A percentile compares a stretch with the other conserved stretches of the same genome.
phyloP scores from a whole-genome alignment of 2,113 vertebrate species.

The Sander vitreus region DNA sequence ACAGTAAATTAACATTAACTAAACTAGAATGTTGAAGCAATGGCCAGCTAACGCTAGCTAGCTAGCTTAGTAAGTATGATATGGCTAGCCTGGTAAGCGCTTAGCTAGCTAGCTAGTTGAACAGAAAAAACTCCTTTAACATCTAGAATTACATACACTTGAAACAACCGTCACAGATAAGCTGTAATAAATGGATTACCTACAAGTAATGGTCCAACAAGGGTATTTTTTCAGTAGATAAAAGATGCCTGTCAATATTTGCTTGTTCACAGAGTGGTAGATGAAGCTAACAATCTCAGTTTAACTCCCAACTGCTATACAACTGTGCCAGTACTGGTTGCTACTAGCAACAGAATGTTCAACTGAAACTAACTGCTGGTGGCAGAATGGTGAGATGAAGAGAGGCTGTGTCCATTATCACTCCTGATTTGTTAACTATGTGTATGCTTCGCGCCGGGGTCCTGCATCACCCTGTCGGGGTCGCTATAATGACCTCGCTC shows the following conservation, averaged over 20 bases:
- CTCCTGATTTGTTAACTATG: not conserved
- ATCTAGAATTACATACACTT: not conserved
- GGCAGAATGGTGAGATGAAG: not conserved
- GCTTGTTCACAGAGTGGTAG: not conserved
- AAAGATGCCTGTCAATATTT: not conserved
- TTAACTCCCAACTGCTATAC: not conserved
- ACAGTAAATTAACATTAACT: not conserved
- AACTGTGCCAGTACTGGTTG: conserved; percentile 10
- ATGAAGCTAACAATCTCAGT: not conserved
- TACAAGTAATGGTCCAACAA: not conserved
- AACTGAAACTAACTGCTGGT: conserved; percentile 19
- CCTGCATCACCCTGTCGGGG: no score
- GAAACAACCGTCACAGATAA: not conserved
- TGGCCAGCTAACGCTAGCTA: no score
- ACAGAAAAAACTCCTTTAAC: not conserved
- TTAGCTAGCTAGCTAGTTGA: not conserved
- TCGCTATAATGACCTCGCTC: no score
- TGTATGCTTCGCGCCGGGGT: no score
- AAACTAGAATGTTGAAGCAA: not conserved
- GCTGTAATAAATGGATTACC: not conserved
- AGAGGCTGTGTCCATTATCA: not conserved
- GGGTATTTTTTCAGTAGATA: not conserved
- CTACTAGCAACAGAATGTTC: conserved; percentile 30
- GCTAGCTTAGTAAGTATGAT: no score
- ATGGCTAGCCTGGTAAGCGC: no score